Conservation (phyloP, 2,888 invertebrate species). For the Drosophila macrospina region DNA sequence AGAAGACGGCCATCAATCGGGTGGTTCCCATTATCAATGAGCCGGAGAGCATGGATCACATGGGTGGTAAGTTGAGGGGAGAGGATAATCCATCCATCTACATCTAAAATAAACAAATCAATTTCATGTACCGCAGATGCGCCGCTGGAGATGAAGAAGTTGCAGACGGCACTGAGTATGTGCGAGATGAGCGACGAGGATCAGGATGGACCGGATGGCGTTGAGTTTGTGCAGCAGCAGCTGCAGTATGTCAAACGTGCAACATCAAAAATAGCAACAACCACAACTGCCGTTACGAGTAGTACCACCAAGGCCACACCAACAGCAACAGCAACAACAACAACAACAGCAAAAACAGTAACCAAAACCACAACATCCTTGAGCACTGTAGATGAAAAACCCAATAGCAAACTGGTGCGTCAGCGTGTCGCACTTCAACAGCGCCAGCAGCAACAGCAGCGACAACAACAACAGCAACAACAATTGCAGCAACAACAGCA, state of each 20-base stretch:
- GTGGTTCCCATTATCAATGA: constrained; percentile 85
- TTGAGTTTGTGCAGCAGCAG: constrained; percentile 30
- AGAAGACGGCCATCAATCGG: constrained; percentile 83
- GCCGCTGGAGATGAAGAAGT: constrained; percentile 83
- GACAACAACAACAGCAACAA: constrained; percentile 60
- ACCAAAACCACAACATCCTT: constrained; percentile 46
- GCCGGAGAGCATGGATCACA: constrained; percentile 77
- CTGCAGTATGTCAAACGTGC: constrained; percentile 55
- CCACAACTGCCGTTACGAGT: constrained; percentile 74
- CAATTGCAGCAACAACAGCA: constrained; percentile 46
- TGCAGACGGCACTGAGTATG: constrained; percentile 82
- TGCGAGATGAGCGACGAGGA: constrained; percentile 84
- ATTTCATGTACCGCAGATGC: constrained; percentile 63
- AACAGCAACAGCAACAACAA: constrained; percentile 45
- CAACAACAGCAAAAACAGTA: constrained; percentile 47
- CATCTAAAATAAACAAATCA: not conserved
- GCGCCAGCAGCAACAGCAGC: constrained; percentile 67
- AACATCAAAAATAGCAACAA: too few relatives aligned
- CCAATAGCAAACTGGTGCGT: constrained; percentile 82
- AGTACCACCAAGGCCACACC: constrained; percentile 72
- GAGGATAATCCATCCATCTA: not conserved
- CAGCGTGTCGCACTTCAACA: constrained; percentile 83
- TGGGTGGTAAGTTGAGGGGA: constrained; percentile 43
- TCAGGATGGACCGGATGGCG: constrained; percentile 50
- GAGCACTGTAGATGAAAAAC: constrained; percentile 69